A percentile compares a stretch with the other conserved stretches of the same genome.
Conservation (phyloP, 2,888 invertebrate genomes). For the Asteroscopus sphinx region DNA sequence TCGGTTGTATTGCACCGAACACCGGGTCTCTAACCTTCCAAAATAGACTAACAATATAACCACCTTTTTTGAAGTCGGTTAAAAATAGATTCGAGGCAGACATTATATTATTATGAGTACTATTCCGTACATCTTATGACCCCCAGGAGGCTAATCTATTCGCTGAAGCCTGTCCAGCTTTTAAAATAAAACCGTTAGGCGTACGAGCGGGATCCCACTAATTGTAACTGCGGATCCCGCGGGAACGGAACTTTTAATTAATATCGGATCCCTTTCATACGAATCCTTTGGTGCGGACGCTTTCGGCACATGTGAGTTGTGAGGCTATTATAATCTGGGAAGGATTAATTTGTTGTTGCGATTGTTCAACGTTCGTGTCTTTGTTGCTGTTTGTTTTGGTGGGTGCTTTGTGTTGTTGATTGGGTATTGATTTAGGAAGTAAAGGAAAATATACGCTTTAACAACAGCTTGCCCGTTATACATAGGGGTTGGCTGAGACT, state of each 20-base stretch:
- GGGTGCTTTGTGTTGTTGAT: constrained; percentile 3
- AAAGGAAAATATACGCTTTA: too few species aligned
- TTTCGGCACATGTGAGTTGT: constrained; percentile 49
- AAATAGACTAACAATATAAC: too few species aligned
- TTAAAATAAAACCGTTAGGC: constrained; percentile 40
- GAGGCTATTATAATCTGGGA: constrained; percentile 36
- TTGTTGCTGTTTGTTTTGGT: constrained; percentile 6
- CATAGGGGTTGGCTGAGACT: too few species aligned
- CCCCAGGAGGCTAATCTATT: constrained; percentile 44
- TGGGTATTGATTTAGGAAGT: background rate
- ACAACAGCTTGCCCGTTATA: too few species aligned
- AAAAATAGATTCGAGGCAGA: too few species aligned
- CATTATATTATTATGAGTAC: too few species aligned
- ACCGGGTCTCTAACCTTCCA: too few species aligned
- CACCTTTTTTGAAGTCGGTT: too few species aligned
- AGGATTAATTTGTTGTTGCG: constrained; percentile 37
- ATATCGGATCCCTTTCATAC: constrained; percentile 57
- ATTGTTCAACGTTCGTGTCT: constrained; percentile 14
- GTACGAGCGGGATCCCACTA: constrained; percentile 48
- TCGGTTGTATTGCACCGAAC: too few species aligned
- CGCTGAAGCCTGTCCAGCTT: constrained; percentile 43
- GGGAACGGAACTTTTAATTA: constrained; percentile 58
- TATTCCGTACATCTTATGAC: constrained; percentile 27
- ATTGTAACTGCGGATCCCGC: constrained; percentile 53
- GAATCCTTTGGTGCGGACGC: constrained; percentile 31